Evolutionary conservation across 2,797 vertebrate species (phyloP).

Genomic region (Falco novaeseelandiae): DNA sequence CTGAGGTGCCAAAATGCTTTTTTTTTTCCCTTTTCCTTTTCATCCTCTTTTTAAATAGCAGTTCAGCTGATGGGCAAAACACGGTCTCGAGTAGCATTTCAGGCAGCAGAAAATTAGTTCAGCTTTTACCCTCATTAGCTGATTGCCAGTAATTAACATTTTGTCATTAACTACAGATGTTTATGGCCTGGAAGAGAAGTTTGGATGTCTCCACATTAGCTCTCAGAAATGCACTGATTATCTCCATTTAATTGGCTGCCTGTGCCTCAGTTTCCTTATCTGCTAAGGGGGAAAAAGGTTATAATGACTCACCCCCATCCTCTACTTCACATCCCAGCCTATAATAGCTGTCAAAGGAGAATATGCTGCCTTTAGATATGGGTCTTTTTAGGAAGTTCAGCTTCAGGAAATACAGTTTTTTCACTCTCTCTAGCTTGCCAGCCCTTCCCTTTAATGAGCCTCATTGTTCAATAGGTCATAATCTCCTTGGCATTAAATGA

Average conservation of each 20-base stretch:
- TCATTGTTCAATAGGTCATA: constrained; percentile 10
- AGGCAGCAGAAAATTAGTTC: constrained; percentile 70
- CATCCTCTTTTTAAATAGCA: constrained; percentile 55
- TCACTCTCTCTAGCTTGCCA: background rate
- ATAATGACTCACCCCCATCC: background rate
- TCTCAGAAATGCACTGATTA: constrained; percentile 48
- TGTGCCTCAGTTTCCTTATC: constrained; percentile 40
- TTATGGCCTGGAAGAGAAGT: constrained; percentile 61
- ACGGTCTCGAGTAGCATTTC: constrained; percentile 47
- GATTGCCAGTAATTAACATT: constrained; percentile 72
- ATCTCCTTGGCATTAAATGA: constrained; percentile 27
- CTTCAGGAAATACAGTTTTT: constrained; percentile 17
- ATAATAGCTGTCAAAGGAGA: background rate
- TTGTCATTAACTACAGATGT: constrained; percentile 72
- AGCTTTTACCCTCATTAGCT: constrained; percentile 72
- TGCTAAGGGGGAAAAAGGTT: background rate
- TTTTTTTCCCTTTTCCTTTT: constrained; percentile 3
- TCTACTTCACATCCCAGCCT: background rate
- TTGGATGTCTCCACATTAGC: constrained; percentile 15
- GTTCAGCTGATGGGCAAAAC: constrained; percentile 69
- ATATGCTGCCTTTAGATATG: background rate
- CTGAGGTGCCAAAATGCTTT: background rate
- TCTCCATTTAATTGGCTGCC: constrained; percentile 47
- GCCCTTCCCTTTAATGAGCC: background rate
- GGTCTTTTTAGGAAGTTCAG: background rate